These are phyloP conservation scores for Automeris io DNA, from an alignment of 2,888 invertebrate genomes.

Conservation along the genomic window DNA sequence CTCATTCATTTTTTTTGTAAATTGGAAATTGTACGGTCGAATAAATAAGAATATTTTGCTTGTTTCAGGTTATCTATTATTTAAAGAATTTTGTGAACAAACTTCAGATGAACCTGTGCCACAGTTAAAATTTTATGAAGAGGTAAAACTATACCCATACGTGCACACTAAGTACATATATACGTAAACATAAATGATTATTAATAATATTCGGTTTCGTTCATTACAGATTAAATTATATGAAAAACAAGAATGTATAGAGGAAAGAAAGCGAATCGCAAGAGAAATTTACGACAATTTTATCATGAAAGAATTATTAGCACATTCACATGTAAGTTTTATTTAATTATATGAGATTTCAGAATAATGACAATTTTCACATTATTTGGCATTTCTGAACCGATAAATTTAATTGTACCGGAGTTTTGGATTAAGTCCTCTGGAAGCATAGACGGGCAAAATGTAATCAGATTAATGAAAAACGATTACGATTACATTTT, in stretches of 20 bases:
- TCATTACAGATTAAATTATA: conserved; percentile 97
- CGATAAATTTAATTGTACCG: no score
- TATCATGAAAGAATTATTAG: conserved; percentile 99
- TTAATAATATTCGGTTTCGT: conserved; percentile 20
- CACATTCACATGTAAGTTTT: conserved; percentile 96
- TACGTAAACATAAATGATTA: not conserved
- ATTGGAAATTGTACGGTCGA: no score
- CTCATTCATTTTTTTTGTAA: no score
- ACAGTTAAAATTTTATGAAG: conserved; percentile 99
- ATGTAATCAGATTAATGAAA: no score
- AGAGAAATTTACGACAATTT: conserved; percentile 99
- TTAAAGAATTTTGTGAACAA: conserved; percentile 99
- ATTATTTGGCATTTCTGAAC: no score
- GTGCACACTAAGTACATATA: not conserved
- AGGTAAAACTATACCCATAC: conserved; percentile 80
- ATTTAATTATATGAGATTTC: conserved; percentile 9
- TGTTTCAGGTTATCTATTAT: conserved; percentile 96
- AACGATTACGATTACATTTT: no score
- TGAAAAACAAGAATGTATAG: conserved; percentile 98
- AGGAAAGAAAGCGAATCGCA: conserved; percentile 96
- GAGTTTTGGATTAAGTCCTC: no score
- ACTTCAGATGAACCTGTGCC: conserved; percentile 97
- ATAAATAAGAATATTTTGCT: conserved; percentile 22
- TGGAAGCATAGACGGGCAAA: no score
- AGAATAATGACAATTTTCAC: no score